These are phyloP conservation scores for Gerris buenoi DNA, from an alignment of 1,140 invertebrate species.

Conservation along the genomic window DNA sequence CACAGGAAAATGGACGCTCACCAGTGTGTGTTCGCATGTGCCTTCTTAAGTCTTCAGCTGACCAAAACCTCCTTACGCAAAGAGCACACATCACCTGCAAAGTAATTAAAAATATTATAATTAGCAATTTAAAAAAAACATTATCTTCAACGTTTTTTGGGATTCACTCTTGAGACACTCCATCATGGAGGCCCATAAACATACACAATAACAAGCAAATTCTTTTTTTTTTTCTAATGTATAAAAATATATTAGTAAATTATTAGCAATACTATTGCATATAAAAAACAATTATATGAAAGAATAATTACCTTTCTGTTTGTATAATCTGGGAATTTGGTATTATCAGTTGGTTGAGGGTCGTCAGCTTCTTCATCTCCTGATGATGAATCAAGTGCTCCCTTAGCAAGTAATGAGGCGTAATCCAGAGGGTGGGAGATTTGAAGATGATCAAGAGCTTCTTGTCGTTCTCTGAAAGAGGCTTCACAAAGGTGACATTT, in stretches of 20 bases:
- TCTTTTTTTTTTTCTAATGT: no score
- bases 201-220: no score
- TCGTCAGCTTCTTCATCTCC: constrained; percentile 31
- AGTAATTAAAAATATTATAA: no score
- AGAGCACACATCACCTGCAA: constrained; percentile 73
- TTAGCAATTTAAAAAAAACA: no score
- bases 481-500: constrained; percentile 86
- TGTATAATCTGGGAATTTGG: constrained; percentile 67
- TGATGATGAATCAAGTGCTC: constrained; percentile 50
- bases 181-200: no score
- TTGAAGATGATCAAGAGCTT: constrained; percentile 66
- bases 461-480: constrained; percentile 59
- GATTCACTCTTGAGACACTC: no score
- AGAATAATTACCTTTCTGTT: constrained; percentile 60
- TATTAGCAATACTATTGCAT: no score
- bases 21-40: constrained; percentile 84
- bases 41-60: constrained; percentile 74
- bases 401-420: constrained; percentile 58
- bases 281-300: no score
- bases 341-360: constrained; percentile 29
- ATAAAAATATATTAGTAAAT: no score
- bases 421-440: constrained; percentile 52
- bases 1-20: constrained; percentile 62
- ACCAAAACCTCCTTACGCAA: constrained; percentile 84
- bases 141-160: no score